Base-by-base conservation (phyloP, 2,113 vertebrate species). In the Protobothrops mucrosquamatus region DNA sequence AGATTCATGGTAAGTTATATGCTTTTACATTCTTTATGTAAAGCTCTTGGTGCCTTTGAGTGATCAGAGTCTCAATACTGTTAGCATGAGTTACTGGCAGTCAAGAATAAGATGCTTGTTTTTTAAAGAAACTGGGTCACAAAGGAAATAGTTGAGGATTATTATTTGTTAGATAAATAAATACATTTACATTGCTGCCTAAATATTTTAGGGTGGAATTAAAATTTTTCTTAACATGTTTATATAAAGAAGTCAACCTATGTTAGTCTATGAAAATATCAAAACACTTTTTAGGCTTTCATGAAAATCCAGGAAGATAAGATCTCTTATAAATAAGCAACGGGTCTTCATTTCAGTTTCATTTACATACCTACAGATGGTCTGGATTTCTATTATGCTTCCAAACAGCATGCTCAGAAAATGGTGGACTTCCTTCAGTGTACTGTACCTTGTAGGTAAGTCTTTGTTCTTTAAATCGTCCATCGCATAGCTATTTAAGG, bases 401-500 rank as follows among this genome's bases (percentile, higher is more conserved):
- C 98, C 92, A 99, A 99, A 97, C 99, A 99, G 81, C 98, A 99
- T 0, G 99, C 98, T 57, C 99, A 99, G 98, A 99, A 99, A 97
- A 99, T 99, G 99, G 98, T 99, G 7, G 99, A 99, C 90, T 99
- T 99, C 95, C 98, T 99, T 91, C 99, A 99, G 96, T 99, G 98
- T 93, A 99, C 98, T 0, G 98, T 99, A 91, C 99, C 99, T 89
- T 99, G 97, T 97, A 99, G 98, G 99, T 99, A 97, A 39, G 92
- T 5, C 22, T 59, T 20, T 18, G n/a, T 52, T 86, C n/a, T 57
- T 87, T 61, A 51, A 48, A 56, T n/a, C 0, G 24, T 34, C 14
- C 4, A 6, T 7, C 34, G 6, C 46, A n/a, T 81, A 81, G 1
- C 22, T 88, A 11, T 64, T 92, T 14, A 15, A 52, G 56, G 5